These are phyloP conservation scores for Iguana delicatissima DNA, from an alignment of 2,797 vertebrate genomes.

Conservation along the genomic window DNA sequence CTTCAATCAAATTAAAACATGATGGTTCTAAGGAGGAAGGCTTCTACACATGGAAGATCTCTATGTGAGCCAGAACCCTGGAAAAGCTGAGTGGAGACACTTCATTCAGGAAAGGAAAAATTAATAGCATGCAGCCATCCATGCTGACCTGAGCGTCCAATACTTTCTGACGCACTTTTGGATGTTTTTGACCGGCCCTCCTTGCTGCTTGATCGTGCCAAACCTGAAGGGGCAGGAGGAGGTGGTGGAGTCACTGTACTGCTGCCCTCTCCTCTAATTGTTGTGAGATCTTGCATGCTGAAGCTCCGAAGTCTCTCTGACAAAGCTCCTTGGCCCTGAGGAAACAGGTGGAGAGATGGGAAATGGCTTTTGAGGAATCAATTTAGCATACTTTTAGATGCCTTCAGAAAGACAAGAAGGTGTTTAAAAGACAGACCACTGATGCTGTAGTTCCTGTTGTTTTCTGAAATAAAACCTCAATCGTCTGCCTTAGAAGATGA, in stretches of 20 bases:
- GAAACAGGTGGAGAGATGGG: constrained; percentile 39
- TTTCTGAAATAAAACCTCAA: not conserved
- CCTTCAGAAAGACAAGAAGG: not conserved
- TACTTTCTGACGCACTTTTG: constrained; percentile 91
- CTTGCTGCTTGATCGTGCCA: constrained; percentile 81
- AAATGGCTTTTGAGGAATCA: constrained; percentile 38
- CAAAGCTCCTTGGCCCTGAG: constrained; percentile 94
- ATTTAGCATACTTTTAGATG: not conserved
- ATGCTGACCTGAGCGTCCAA: constrained; percentile 83
- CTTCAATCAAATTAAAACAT: no score
- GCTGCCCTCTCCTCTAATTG: constrained; percentile 87
- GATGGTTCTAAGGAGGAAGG: no score
- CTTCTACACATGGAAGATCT: no score
- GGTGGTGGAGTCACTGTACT: constrained; percentile 57
- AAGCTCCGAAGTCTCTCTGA: constrained; percentile 97
- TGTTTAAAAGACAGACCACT: not conserved
- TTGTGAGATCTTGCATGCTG: constrained; percentile 98
- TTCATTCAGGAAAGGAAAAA: not conserved
- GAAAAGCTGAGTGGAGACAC: no score
- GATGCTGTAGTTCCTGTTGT: not conserved
- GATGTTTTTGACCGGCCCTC: constrained; percentile 87
- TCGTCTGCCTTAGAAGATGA: not conserved
- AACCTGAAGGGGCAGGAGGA: constrained; percentile 73
- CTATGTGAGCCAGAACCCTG: no score
- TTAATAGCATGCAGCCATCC: not conserved